These are phyloP conservation scores for Cephalotes varians DNA, from an alignment of 2,888 invertebrate species.

Conservation along the genomic window DNA sequence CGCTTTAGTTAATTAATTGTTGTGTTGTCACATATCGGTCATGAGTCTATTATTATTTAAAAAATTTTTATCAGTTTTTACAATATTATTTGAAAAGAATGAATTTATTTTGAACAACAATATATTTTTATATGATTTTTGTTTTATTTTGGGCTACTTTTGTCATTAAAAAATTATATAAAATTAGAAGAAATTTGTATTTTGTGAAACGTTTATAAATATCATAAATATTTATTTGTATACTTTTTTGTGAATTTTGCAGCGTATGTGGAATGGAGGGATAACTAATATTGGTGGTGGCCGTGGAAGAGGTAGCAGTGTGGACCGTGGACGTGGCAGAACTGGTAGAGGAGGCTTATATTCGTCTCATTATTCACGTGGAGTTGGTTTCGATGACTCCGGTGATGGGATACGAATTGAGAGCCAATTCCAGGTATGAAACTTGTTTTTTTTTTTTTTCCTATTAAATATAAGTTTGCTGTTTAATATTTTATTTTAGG, in stretches of 20 bases:
- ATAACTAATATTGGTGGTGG: conserved; percentile 86
- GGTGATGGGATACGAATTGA: conserved; percentile 83
- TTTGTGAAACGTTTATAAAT: background rate
- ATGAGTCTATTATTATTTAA: no score
- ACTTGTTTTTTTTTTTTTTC: no score
- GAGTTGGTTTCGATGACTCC: conserved; percentile 85
- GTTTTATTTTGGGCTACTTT: background rate
- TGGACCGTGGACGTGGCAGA: conserved; percentile 84
- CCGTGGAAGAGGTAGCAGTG: conserved; percentile 84
- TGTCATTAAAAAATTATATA: background rate
- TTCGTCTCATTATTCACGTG: conserved; percentile 84
- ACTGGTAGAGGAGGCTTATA: conserved; percentile 85
- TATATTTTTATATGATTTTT: background rate
- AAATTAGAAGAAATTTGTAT: background rate
- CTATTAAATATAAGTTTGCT: background rate
- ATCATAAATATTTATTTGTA: background rate
- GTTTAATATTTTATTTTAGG: background rate
- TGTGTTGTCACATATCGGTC: no score
- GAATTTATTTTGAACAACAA: background rate
- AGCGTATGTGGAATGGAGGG: conserved; percentile 88
- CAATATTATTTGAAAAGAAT: background rate
- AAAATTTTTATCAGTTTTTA: no score
- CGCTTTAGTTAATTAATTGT: no score
- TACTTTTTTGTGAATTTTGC: conserved; percentile 74
- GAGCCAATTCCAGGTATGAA: conserved; percentile 81